Percentiles rank a stretch among this genome's conserved stretches.
phyloP scores from a whole-genome alignment of 2,113 vertebrate species.

The Nibea coibor region DNA sequence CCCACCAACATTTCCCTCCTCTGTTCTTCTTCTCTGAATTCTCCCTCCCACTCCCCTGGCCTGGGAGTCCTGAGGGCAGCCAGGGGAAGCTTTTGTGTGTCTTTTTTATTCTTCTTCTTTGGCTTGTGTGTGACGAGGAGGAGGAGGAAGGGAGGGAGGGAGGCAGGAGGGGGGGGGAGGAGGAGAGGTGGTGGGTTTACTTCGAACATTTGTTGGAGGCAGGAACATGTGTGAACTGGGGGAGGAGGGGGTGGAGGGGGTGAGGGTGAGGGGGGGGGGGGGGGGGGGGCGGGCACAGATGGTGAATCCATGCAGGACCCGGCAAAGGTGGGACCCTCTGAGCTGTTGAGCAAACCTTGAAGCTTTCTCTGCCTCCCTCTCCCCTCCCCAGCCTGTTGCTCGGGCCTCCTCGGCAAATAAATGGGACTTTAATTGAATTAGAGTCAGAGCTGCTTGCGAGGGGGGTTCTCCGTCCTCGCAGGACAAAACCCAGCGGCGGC shows the following conservation, averaged over 20 bases:
- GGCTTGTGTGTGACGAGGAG: slow-evolving; percentile 90
- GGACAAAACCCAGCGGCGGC: slow-evolving; percentile 60
- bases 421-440: slow-evolving; percentile 99
- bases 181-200: slow-evolving; percentile 50
- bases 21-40: slow-evolving; percentile 76
- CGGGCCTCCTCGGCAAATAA: slow-evolving; percentile 89
- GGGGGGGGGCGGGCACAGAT: slow-evolving; percentile 94
- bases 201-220: slow-evolving; percentile 93
- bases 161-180: not conserved
- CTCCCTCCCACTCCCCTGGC: slow-evolving; percentile 75
- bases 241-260: slow-evolving; percentile 86
- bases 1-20: slow-evolving; percentile 59
- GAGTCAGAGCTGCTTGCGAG: slow-evolving; percentile 90
- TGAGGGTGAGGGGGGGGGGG: slow-evolving; percentile 85
- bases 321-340: slow-evolving; percentile 93
- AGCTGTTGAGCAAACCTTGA: slow-evolving; percentile 79
- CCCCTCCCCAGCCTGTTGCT: slow-evolving; percentile 60
- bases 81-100: slow-evolving; percentile 93
- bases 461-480: slow-evolving; percentile 79
- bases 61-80: slow-evolving; percentile 82
- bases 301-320: slow-evolving; percentile 94
- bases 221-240: slow-evolving; percentile 91
- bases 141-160: not conserved
- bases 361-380: slow-evolving; percentile 44
- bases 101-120: slow-evolving; percentile 92